Conservation (phyloP, 2,113 vertebrate genomes). For the Xyliphius kryptos region DNA sequence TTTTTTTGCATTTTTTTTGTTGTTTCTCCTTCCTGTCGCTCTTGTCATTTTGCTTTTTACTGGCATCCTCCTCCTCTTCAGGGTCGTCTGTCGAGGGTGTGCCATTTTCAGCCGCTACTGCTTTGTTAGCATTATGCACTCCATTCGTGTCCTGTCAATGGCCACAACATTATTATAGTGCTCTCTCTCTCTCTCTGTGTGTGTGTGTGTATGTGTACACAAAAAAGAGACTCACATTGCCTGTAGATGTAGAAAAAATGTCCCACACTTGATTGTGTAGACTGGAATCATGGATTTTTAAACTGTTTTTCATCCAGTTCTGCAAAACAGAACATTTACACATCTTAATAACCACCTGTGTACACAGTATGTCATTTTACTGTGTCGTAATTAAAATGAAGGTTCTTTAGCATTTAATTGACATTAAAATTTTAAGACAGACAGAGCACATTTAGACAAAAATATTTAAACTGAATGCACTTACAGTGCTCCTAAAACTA, state of each 20-base stretch:
- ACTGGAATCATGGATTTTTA: slow-evolving; percentile 66
- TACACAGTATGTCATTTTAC: no score
- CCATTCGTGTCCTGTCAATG: not conserved
- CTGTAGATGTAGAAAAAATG: slow-evolving; percentile 71
- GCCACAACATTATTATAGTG: not conserved
- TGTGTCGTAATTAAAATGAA: no score
- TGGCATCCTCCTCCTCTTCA: slow-evolving; percentile 20
- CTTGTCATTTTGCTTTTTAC: slow-evolving; percentile 72
- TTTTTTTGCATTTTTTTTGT: slow-evolving; percentile 67
- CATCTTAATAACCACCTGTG: no score
- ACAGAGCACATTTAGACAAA: no score
- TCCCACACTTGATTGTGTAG: slow-evolving; percentile 85
- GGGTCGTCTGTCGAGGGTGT: slow-evolving; percentile 2
- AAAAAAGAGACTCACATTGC: slow-evolving; percentile 63
- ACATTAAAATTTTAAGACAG: no score
- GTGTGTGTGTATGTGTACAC: not conserved
- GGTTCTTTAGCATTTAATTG: no score
- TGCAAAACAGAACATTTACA: slow-evolving; percentile 40
- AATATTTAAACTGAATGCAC: no score
- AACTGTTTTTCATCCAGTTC: slow-evolving; percentile 97
- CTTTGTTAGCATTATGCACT: not conserved
- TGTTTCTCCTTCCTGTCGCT: slow-evolving; percentile 76
- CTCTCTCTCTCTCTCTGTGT: not conserved
- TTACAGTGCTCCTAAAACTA: no score
- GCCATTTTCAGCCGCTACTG: not conserved